Percentiles rank a stretch among this genome's conserved stretches.
These are phyloP conservation scores for Martes martes DNA, from an alignment of 2,113 vertebrate species.

Conservation along the genomic window DNA sequence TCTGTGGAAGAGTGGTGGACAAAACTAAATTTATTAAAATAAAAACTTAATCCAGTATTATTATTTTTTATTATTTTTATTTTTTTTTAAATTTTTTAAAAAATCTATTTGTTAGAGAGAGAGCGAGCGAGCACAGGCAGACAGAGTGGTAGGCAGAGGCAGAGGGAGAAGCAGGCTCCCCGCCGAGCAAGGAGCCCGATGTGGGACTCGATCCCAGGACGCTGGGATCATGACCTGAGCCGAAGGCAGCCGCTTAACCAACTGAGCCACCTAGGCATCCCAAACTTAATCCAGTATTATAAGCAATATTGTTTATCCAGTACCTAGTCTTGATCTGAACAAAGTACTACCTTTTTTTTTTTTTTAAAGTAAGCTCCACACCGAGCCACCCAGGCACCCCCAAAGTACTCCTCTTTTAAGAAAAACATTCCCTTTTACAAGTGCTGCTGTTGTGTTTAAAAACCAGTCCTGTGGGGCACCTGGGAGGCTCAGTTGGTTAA, in stretches of 20 bases:
- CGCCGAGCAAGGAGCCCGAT: too few relatives aligned
- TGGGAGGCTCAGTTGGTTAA: neutral
- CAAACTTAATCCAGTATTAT: neutral
- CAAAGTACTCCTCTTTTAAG: neutral
- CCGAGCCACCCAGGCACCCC: neutral
- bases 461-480: neutral
- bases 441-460: neutral
- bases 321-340: neutral
- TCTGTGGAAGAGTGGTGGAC: neutral
- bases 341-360: neutral
- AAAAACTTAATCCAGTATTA: neutral
- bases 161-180: too few relatives aligned
- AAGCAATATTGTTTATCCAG: neutral
- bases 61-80: too few relatives aligned
- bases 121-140: too few relatives aligned
- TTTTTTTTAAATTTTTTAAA: too few relatives aligned
- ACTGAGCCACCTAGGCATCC: too few relatives aligned
- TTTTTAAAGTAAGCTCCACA: neutral
- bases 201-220: too few relatives aligned
- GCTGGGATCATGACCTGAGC: too few relatives aligned
- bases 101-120: too few relatives aligned
- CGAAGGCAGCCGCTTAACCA: too few relatives aligned
- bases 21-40: neutral
- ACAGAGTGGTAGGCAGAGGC: too few relatives aligned
- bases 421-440: neutral